Percentiles rank a stretch among this genome's conserved stretches.
Conservation (phyloP, 1,140 invertebrate genomes). For the Aphelinus atriplicis region DNA sequence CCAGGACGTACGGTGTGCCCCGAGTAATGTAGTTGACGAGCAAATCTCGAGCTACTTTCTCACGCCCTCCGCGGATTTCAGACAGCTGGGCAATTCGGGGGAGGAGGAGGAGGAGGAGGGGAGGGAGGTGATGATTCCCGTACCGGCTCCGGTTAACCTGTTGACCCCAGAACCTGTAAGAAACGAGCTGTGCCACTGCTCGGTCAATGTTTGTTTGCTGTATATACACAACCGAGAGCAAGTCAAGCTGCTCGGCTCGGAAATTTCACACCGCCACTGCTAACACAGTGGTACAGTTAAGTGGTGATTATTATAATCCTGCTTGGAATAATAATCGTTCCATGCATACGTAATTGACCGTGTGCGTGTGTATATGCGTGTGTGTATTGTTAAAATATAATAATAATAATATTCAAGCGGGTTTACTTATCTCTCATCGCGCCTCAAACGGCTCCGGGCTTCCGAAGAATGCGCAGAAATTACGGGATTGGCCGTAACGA, state of each 20-base stretch:
- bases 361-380: neutral
- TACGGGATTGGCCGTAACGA: too few relatives aligned
- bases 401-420: too few relatives aligned
- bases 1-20: too few relatives aligned
- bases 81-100: too few relatives aligned
- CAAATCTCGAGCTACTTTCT: neutral
- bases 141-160: neutral
- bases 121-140: too few relatives aligned
- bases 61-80: neutral
- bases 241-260: neutral
- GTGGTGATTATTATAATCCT: conserved; percentile 1
- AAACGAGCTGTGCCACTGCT: conserved; percentile 5
- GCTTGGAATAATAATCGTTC: neutral
- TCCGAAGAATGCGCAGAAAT: too few relatives aligned
- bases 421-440: too few relatives aligned
- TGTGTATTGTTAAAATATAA: too few relatives aligned
- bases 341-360: neutral
- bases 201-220: neutral
- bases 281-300: neutral
- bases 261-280: neutral
- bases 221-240: neutral
- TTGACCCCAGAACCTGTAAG: neutral
- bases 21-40: too few relatives aligned
- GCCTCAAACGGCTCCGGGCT: too few relatives aligned
- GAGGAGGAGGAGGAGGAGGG: too few relatives aligned